phyloP scores from a whole-genome alignment of 2,113 vertebrate species.

The Brachypodius melanocephalos region DNA sequence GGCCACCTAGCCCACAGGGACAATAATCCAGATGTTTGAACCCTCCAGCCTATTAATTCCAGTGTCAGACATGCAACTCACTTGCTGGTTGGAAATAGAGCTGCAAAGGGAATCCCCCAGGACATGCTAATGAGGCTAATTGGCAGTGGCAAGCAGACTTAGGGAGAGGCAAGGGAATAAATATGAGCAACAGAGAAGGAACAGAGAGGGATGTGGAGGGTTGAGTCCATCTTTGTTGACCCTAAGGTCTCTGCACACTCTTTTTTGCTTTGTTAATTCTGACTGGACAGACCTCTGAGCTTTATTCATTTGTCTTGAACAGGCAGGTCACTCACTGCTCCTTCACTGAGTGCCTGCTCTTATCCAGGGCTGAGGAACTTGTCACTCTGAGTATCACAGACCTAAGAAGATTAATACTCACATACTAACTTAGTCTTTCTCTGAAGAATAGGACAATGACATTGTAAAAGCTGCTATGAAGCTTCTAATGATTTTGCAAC shows the following conservation, averaged over 20 bases:
- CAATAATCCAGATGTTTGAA: not conserved
- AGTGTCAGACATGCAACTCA: not conserved
- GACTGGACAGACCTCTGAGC: not conserved
- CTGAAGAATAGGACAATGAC: not conserved
- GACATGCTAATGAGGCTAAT: conserved; percentile 62
- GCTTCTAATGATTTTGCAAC: not conserved
- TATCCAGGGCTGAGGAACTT: not conserved
- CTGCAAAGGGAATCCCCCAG: conserved; percentile 17
- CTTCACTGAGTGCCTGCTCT: not conserved
- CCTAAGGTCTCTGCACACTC: not conserved
- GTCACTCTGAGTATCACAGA: accelerated
- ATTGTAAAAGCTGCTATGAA: not conserved
- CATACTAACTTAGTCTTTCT: not conserved
- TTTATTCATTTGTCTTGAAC: not conserved
- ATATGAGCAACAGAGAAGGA: conserved; percentile 42
- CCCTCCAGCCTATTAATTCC: not conserved
- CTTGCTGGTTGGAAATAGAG: conserved; percentile 28
- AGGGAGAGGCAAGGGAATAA: conserved; percentile 56
- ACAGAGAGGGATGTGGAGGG: not conserved
- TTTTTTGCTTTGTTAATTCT: not conserved
- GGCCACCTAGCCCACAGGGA: not conserved
- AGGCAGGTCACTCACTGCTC: not conserved
- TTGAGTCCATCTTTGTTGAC: not conserved
- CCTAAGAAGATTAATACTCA: not conserved
- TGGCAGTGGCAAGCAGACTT: conserved; percentile 41